Percentiles rank a stretch among this genome's conserved stretches.
These are phyloP conservation scores for Panzeria rudis DNA, from an alignment of 2,888 invertebrate species.

Conservation along the genomic window DNA sequence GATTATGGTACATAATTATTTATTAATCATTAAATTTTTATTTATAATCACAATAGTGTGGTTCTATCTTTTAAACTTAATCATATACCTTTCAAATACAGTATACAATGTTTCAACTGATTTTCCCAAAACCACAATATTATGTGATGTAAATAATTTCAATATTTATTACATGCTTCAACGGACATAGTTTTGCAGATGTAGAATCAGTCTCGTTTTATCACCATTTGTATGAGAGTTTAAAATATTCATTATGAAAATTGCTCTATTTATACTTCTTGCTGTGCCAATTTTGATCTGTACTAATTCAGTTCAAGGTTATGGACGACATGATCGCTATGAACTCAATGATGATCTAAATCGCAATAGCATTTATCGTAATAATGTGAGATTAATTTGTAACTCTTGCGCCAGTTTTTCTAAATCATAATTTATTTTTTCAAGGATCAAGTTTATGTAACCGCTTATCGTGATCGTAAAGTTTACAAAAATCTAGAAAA, in stretches of 20 bases:
- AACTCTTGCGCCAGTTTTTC: neutral
- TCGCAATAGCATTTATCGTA: conserved; percentile 38
- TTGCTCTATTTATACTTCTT: conserved; percentile 19
- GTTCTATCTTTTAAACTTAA: neutral
- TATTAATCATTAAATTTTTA: neutral
- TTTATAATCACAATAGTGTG: neutral
- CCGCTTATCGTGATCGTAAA: conserved; percentile 1
- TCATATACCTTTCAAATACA: neutral
- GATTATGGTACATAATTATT: neutral
- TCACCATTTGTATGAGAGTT: neutral
- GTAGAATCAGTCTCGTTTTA: neutral
- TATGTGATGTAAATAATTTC: neutral
- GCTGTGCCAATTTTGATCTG: conserved; percentile 24
- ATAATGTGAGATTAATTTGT: conserved; percentile 43
- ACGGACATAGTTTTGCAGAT: neutral
- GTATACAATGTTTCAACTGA: neutral
- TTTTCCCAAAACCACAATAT: neutral
- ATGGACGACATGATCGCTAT: neutral
- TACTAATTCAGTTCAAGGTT: conserved; percentile 3
- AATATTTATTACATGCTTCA: neutral
- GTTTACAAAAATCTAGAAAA: conserved; percentile 34
- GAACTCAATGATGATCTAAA: neutral
- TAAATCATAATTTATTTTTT: neutral
- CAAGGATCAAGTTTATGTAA: conserved; percentile 29
- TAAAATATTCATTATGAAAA: conserved; percentile 26